Base-by-base conservation (phyloP, 2,888 invertebrate species). In the Julus scanicus region DNA sequence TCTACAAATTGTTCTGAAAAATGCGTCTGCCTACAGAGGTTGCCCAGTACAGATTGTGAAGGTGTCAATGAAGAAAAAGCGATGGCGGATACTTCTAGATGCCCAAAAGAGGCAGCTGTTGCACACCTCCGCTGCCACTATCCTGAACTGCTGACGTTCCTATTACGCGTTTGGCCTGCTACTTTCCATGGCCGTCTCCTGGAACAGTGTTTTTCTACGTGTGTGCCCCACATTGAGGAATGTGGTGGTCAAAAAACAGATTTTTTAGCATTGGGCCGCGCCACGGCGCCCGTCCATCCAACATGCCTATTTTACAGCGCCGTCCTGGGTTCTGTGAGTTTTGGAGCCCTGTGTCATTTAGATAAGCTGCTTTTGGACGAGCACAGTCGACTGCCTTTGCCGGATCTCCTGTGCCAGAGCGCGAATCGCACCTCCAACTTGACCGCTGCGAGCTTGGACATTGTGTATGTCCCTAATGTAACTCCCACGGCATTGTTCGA, bases 331-430 rank as follows among this genome's bases (percentile, higher is more conserved):
- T 11, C 53, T 5, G 20, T 48, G 17, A 39, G 83, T 9, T 88
- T 88, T 11, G 86, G 86, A 9, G 86, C 88, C 17, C 39, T 87
- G 6, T 88, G 88, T 44, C 49, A 37, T 37, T 83, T 88, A 13
- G 71, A 63, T 63, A 86, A 86, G 40, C 13, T 88, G 2, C 39
- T 88, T 9, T 15, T 80, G 29, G 83, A 88, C 48, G 86, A 88
- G 20, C 40, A 88, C 84, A 40, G 53, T 29, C 53, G 53, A 15
- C 53, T 53, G 15, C 53, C 53, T 2, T 9, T 53, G 53, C 13
- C 53, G 15, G 53, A 13, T 53, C 53, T 15, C 53, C 53, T 9
- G 53, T 53, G 53, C 53, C 53, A 9, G 2, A 53, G 53, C 53
- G 15, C 53, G 53, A 53, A 53, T 15, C 53, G 8, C 53, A 53